Conservation (phyloP, 2,113 vertebrate genomes). For the Promerops cafer region DNA sequence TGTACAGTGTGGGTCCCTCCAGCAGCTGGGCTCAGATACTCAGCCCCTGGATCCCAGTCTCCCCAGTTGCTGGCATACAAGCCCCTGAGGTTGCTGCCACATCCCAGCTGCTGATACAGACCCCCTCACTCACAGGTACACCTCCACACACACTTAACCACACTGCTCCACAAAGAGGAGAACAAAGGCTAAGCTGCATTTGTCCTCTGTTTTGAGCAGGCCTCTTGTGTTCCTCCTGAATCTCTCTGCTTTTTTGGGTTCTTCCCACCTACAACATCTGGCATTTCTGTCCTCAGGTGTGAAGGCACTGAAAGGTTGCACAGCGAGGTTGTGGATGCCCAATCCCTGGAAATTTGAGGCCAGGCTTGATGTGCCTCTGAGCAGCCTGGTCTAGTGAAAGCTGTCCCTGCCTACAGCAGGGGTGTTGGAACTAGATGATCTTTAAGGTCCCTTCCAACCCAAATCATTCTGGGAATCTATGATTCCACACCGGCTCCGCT, state of each 20-base stretch:
- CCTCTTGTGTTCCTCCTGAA: background rate
- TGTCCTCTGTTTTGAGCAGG: background rate
- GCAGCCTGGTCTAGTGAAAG: background rate
- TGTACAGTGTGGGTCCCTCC: background rate
- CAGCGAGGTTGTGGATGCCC: background rate
- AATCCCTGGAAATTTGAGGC: background rate
- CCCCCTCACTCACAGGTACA: background rate
- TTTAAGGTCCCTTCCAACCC: background rate
- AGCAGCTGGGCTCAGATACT: background rate
- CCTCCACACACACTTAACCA: background rate
- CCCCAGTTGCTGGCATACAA: background rate
- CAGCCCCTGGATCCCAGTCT: background rate
- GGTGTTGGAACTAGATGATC: background rate
- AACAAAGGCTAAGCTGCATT: background rate
- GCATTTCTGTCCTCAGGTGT: background rate
- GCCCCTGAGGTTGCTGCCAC: accelerated
- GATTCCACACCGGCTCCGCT: background rate
- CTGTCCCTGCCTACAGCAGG: background rate
- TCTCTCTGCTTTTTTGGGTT: background rate
- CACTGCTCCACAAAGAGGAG: background rate
- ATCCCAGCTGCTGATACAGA: background rate
- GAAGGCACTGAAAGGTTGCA: background rate
- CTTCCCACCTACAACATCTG: background rate
- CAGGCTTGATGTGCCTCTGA: background rate
- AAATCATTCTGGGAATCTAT: background rate